Percentiles rank a stretch among this genome's conserved stretches.
phyloP scores from a whole-genome alignment of 2,888 invertebrate species.

The Torymus tubicola region DNA sequence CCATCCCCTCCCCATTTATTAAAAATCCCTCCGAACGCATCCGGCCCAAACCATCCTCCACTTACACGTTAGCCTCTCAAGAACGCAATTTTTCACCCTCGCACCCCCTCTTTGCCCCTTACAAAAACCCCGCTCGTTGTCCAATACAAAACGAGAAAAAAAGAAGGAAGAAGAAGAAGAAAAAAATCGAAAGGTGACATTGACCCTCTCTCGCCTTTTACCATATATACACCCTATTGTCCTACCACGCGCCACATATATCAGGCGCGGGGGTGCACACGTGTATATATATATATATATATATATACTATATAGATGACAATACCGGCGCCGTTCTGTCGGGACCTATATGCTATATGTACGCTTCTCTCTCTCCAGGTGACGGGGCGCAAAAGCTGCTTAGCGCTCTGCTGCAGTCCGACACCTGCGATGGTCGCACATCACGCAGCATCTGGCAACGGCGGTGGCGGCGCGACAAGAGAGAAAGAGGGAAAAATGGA shows the following conservation, averaged over 20 bases:
- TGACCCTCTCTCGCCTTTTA: background rate
- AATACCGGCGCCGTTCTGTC: slow-evolving; percentile 6
- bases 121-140: background rate
- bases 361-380: slow-evolving; percentile 18
- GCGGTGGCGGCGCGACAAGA: background rate
- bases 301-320: background rate
- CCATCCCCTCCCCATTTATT: too few relatives aligned
- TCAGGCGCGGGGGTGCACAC: slow-evolving; percentile 12
- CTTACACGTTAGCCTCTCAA: background rate
- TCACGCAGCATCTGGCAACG: background rate
- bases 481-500: background rate
- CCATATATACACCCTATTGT: background rate
- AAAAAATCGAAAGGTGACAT: slow-evolving; percentile 15
- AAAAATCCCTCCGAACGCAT: background rate
- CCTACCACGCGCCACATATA: slow-evolving; percentile 28
- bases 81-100: slow-evolving; percentile 18
- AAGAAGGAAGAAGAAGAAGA: background rate
- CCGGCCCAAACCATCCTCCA: slow-evolving; percentile 22
- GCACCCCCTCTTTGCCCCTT: background rate
- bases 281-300: too few relatives aligned
- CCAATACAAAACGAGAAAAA: too few relatives aligned
- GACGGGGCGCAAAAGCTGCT: background rate
- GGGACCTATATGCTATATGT: too few relatives aligned
- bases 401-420: background rate
- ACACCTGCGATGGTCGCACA: slow-evolving; percentile 17